Conservation (phyloP, 2,797 vertebrate genomes). For the Mus spretus region DNA sequence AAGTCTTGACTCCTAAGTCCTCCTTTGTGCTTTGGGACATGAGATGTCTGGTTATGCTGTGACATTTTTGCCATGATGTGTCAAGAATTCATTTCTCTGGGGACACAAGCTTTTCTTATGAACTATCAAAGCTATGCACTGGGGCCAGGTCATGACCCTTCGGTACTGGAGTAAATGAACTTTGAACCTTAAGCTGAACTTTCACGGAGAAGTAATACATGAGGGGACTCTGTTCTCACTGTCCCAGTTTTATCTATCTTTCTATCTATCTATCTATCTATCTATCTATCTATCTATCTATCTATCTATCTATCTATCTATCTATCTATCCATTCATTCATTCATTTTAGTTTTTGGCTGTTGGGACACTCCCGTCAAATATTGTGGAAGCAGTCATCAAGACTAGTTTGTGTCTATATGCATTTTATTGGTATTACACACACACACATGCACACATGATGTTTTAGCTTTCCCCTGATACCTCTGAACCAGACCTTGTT, state of each 20-base stretch:
- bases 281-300: too few relatives aligned
- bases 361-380: background rate
- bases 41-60: background rate
- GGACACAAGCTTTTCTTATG: background rate
- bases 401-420: background rate
- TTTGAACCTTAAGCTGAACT: slow-evolving; percentile 12
- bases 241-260: background rate
- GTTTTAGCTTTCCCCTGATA: background rate
- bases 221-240: background rate
- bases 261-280: too few relatives aligned
- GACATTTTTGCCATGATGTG: background rate
- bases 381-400: background rate
- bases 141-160: background rate
- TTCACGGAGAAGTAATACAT: background rate
- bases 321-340: background rate
- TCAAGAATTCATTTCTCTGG: background rate
- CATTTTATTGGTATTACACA: background rate
- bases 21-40: background rate
- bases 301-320: too few relatives aligned
- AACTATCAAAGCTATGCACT: background rate
- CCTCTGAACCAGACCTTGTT: background rate
- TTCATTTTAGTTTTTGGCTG: background rate
- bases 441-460: background rate
- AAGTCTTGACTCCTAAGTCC: background rate
- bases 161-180: background rate